Base-by-base conservation (phyloP, 2,113 vertebrate species). In the Cettia cetti region DNA sequence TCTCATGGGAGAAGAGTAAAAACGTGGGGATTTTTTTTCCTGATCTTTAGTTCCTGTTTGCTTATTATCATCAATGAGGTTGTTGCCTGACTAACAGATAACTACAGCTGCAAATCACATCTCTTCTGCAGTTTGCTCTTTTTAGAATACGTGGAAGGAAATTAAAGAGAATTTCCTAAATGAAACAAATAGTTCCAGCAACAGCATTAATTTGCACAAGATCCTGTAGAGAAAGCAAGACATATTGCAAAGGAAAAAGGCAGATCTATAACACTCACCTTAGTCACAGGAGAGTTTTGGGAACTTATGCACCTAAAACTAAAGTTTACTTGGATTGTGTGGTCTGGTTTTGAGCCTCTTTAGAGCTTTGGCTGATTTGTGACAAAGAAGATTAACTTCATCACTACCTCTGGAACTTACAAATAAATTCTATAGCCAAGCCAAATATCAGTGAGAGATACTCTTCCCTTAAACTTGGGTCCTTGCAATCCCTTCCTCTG, bases 1-100 rank as follows among this genome's bases (percentile, higher is more conserved):
- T 92, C 86, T 94, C 31, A 13, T 57, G 57, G 17, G 50, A 22
- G 20, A 47, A 47, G 20, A 47, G 20, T 47, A 47, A 47, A 47
- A 47, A 47, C 45, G 22, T 11, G 45, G 6, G 12, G 9, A 84
- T 94, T 59, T 21, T 56, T 20, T 72, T n/a, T 22, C 45, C 82
- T 57, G 47, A 75, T 92, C 71, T 61, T 52, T 70, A 80, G 30
- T 76, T 95, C 66, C 49, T 80, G 30, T 82, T 83, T 69, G 7
- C 53, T 85, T 95, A 69, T 92, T 75, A 64, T 93, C 78, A 79
- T 33, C 54, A 71, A 76, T 89, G 82, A 93, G 26, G 71, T 85
- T 86, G 74, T 78, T 95, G 76, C 61, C 75, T 37, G 81, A 17
- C 83, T 92, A 92, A 94, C 70, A 82, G 49, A 10, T 61, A 75